phyloP scores from a whole-genome alignment of 2,888 invertebrate species.

The Latheticus oryzae region DNA sequence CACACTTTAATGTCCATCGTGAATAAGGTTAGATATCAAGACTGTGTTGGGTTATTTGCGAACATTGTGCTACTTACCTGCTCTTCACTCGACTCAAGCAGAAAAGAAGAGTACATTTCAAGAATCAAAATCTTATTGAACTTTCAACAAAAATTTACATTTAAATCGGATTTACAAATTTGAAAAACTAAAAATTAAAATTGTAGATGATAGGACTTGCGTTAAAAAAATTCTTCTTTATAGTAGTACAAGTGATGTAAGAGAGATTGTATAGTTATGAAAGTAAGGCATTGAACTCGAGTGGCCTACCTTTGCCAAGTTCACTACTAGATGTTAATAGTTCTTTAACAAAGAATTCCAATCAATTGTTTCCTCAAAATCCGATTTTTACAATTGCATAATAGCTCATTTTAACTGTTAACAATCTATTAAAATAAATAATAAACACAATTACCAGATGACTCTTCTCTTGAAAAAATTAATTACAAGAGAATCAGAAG shows the following conservation, averaged over 20 bases:
- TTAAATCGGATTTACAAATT: too few relatives aligned
- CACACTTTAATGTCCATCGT: constrained; percentile 42
- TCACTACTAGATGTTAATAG: constrained; percentile 58
- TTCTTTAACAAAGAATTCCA: constrained; percentile 10
- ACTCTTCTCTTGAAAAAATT: too few relatives aligned
- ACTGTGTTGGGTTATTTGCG: constrained; percentile 61
- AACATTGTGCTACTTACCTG: constrained; percentile 64
- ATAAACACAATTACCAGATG: too few relatives aligned
- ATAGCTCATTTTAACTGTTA: too few relatives aligned
- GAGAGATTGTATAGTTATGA: constrained; percentile 64
- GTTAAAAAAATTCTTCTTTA: too few relatives aligned
- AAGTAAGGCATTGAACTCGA: constrained; percentile 66
- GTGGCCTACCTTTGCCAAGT: constrained; percentile 65
- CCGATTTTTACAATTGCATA: too few relatives aligned
- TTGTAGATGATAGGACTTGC: too few relatives aligned
- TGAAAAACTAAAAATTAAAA: too few relatives aligned
- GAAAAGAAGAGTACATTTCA: constrained; percentile 64
- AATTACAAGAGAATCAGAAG: too few relatives aligned
- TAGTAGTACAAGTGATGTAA: constrained; percentile 64
- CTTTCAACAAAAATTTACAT: too few relatives aligned
- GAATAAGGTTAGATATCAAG: constrained; percentile 61
- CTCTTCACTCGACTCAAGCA: constrained; percentile 59
- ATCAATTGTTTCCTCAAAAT: too few relatives aligned
- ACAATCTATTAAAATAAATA: too few relatives aligned
- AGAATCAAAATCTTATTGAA: constrained; percentile 56